Percentiles rank a stretch among this genome's conserved stretches.
Evolutionary conservation across 2,888 invertebrate species (phyloP).

Genomic region (Halictus ligatus): DNA sequence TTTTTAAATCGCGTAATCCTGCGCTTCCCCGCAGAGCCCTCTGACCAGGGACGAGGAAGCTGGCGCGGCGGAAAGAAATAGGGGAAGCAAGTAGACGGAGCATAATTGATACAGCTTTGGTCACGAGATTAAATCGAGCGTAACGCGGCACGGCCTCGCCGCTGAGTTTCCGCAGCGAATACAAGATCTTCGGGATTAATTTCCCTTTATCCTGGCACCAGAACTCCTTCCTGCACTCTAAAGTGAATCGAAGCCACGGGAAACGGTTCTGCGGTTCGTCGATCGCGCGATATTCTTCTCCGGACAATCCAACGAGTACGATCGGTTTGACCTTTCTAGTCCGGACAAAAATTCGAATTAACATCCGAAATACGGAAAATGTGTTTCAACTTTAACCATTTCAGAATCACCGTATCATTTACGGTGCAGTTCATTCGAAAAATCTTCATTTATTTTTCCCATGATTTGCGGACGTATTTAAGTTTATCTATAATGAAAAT

Average conservation of each 20-base stretch:
- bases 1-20: constrained; percentile 60
- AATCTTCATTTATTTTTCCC: no score
- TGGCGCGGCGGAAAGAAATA: constrained; percentile 33
- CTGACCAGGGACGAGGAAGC: background rate
- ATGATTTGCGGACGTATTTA: no score
- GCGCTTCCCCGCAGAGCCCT: background rate
- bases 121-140: constrained; percentile 75
- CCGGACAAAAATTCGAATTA: background rate
- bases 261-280: constrained; percentile 36
- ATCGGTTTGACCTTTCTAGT: background rate
- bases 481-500: no score
- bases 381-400: background rate
- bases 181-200: constrained; percentile 75
- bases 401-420: background rate
- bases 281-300: constrained; percentile 26
- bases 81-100: constrained; percentile 46
- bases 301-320: background rate
- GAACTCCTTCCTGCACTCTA: constrained; percentile 23
- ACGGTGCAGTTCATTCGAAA: background rate
- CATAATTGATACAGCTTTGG: constrained; percentile 74
- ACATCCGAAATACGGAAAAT: background rate
- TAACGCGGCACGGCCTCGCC: constrained; percentile 48
- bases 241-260: constrained; percentile 13
- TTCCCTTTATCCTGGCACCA: constrained; percentile 61
- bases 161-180: constrained; percentile 59